Conservation (phyloP, 2,113 vertebrate species). For the Talpa occidentalis region DNA sequence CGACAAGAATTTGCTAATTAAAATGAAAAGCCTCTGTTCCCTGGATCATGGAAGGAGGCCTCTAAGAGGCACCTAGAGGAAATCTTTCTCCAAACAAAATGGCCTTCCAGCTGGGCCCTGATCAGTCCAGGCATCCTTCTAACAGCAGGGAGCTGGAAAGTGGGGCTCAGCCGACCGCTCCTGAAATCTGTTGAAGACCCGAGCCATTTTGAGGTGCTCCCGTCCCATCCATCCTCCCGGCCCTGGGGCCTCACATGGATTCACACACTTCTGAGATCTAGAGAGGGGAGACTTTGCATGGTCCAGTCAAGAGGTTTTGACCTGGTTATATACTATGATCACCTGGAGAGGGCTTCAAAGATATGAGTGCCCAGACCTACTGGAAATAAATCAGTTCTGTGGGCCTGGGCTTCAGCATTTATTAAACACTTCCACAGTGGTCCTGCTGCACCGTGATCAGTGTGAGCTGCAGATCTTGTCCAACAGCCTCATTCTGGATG, state of each 20-base stretch:
- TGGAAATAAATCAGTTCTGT: not conserved
- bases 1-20: slow-evolving; percentile 67
- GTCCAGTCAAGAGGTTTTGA: not conserved
- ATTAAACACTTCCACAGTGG: not conserved
- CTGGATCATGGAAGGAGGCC: not conserved
- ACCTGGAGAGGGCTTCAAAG: not conserved
- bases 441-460: not conserved
- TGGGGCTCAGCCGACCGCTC: not conserved
- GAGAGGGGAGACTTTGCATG: not conserved
- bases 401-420: not conserved
- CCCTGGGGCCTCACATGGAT: not conserved
- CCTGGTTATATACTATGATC: rapidly evolving
- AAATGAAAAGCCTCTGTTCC: slow-evolving; percentile 72
- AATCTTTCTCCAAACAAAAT: slow-evolving; percentile 68
- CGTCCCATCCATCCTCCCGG: not conserved
- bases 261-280: not conserved
- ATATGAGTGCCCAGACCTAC: not conserved
- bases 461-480: not conserved
- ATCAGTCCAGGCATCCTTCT: slow-evolving; percentile 15
- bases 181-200: not conserved
- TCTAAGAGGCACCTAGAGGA: slow-evolving; percentile 27
- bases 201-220: not conserved
- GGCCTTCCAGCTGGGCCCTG: slow-evolving; percentile 50
- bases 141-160: not conserved
- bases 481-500: not conserved